A percentile compares a stretch with the other conserved stretches of the same genome.
These are phyloP conservation scores for Troides aeacus DNA, from an alignment of 2,888 invertebrate species.

Conservation along the genomic window DNA sequence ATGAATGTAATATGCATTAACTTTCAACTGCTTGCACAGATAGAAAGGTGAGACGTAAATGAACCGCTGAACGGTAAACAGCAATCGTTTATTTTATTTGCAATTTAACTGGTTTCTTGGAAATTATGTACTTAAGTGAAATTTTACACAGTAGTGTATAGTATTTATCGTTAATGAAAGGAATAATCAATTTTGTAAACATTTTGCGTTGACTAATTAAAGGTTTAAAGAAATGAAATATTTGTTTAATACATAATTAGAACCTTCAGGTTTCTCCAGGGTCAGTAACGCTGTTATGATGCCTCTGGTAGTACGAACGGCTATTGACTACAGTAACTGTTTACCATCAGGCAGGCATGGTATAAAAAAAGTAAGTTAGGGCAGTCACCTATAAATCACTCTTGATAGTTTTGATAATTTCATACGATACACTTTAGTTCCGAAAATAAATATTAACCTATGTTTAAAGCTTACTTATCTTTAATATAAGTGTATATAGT, in stretches of 20 bases:
- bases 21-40: constrained; percentile 15
- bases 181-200: not conserved
- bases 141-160: not conserved
- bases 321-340: too few relatives aligned
- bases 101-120: constrained; percentile 22
- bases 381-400: too few relatives aligned
- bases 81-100: constrained; percentile 28
- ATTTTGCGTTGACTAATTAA: not conserved
- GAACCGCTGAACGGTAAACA: constrained; percentile 25
- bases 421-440: too few relatives aligned
- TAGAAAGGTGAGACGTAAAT: constrained; percentile 29
- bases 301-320: too few relatives aligned
- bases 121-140: constrained; percentile 16
- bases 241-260: not conserved
- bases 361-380: too few relatives aligned
- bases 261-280: too few relatives aligned
- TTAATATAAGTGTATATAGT: too few relatives aligned
- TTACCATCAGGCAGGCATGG: too few relatives aligned
- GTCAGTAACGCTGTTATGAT: too few relatives aligned
- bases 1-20: constrained; percentile 23
- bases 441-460: too few relatives aligned
- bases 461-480: too few relatives aligned
- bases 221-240: not conserved
- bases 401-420: too few relatives aligned
- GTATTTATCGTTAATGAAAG: not conserved